Percentiles rank a stretch among this genome's conserved stretches.
phyloP scores from a whole-genome alignment of 2,797 vertebrate genomes.

The Thamnophis elegans region DNA sequence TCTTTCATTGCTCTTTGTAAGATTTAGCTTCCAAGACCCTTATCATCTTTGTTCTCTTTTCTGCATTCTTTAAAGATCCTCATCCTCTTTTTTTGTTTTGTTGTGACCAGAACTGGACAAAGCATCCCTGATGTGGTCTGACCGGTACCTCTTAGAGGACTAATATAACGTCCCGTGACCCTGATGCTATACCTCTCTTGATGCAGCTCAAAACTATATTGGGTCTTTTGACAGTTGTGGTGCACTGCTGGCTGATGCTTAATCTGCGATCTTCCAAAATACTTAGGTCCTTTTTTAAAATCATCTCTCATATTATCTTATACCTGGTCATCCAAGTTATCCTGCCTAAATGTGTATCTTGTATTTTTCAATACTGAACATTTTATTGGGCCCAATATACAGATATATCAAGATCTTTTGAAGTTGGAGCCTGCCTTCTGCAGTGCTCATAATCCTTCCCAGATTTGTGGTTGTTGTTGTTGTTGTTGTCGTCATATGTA shows the following conservation, averaged over 20 bases:
- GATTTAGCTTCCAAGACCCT: neutral
- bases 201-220: too few species aligned
- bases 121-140: neutral
- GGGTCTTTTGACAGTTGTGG: neutral
- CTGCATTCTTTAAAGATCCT: neutral
- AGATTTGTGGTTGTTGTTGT: neutral
- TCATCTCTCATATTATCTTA: neutral
- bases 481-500: neutral
- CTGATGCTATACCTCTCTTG: neutral
- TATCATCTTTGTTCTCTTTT: neutral
- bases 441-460: neutral
- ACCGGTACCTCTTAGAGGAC: neutral
- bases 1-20: neutral
- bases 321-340: neutral
- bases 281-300: neutral
- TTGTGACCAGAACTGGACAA: neutral
- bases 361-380: neutral
- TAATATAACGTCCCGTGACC: neutral
- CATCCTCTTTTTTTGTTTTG: neutral
- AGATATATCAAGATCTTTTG: neutral
- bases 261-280: neutral
- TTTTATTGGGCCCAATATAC: neutral
- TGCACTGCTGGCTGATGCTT: neutral
- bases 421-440: neutral
- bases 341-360: neutral